Evolutionary conservation across 2,888 invertebrate genomes (phyloP).

Genomic region (Volucella inanis): DNA sequence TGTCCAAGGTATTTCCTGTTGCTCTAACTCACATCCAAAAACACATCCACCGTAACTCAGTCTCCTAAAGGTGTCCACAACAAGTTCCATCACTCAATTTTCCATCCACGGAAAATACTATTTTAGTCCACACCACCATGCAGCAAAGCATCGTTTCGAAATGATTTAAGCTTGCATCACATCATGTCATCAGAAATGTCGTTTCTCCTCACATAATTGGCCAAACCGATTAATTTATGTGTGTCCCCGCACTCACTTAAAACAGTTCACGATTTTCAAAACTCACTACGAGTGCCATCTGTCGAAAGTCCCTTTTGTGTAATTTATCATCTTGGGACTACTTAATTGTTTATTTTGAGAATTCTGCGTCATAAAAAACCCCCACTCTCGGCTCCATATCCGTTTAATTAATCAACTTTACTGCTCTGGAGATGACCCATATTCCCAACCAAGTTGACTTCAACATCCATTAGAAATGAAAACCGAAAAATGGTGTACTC

Average conservation of each 20-base stretch:
- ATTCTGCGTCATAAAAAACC: constrained; percentile 12
- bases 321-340: constrained; percentile 38
- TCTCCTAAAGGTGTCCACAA: too few species aligned
- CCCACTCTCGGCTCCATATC: constrained; percentile 15
- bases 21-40: too few species aligned
- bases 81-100: too few species aligned
- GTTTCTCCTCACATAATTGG: constrained; percentile 17
- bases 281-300: too few species aligned
- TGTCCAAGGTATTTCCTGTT: too few species aligned
- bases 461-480: constrained; percentile 17
- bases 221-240: constrained; percentile 45
- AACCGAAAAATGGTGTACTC: neutral
- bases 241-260: constrained; percentile 4
- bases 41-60: too few species aligned
- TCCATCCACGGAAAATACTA: neutral
- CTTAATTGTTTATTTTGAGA: constrained; percentile 40
- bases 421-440: constrained; percentile 31
- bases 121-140: neutral
- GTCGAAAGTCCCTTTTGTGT: neutral
- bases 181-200: constrained; percentile 38
- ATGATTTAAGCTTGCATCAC: constrained; percentile 14
- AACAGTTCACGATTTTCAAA: constrained; percentile 15
- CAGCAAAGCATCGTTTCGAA: constrained; percentile 11
- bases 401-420: constrained; percentile 58
- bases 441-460: constrained; percentile 25